Percentiles rank a stretch among this genome's conserved stretches.
Conservation (phyloP, 2,797 vertebrate genomes). For the Phalloptychus januarius region DNA sequence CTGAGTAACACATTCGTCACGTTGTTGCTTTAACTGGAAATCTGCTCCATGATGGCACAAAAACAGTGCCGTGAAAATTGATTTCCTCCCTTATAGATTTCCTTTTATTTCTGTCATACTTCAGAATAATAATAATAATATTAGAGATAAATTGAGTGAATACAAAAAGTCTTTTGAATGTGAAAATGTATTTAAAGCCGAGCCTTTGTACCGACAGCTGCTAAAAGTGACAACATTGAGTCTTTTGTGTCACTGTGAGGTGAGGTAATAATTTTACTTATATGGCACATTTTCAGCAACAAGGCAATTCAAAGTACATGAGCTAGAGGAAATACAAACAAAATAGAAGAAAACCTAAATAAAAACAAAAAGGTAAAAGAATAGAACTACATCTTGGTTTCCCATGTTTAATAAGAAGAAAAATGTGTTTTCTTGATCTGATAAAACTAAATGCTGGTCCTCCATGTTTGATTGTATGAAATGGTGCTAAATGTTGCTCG, state of each 20-base stretch:
- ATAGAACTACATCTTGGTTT: too few species aligned
- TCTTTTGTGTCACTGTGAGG: neutral
- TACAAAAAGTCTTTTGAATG: neutral
- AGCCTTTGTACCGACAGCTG: neutral
- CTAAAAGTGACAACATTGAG: neutral
- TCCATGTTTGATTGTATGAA: too few species aligned
- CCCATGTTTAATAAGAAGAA: too few species aligned
- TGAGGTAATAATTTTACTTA: too few species aligned
- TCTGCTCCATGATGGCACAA: neutral
- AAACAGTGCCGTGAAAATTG: neutral
- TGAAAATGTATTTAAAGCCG: neutral
- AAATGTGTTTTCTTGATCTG: too few species aligned
- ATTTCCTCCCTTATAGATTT: neutral
- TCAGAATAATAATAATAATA: neutral
- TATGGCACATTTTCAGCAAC: too few species aligned
- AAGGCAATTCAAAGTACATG: too few species aligned
- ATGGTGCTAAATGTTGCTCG: too few species aligned
- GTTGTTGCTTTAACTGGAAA: neutral
- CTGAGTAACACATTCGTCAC: neutral
- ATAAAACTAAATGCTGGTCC: too few species aligned
- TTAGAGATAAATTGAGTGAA: neutral
- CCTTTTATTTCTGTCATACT: neutral
- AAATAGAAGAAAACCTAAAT: too few species aligned
- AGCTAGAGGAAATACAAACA: too few species aligned
- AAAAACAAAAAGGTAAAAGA: too few species aligned